phyloP scores from a whole-genome alignment of 2,888 invertebrate species.

The Diarsia mendica region DNA sequence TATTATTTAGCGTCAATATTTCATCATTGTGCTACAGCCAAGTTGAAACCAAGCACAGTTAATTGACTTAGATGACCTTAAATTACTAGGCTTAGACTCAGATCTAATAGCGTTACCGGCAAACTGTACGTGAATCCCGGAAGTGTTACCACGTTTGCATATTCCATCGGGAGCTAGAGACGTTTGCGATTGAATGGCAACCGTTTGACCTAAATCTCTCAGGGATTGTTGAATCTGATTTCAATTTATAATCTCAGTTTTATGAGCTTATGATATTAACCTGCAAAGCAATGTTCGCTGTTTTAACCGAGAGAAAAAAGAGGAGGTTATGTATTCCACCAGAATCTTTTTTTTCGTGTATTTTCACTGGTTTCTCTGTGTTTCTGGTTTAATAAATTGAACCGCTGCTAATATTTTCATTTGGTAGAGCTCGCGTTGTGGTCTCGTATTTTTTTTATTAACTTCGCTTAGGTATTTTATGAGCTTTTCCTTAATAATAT shows the following conservation, averaged over 20 bases:
- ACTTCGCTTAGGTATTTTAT: too few relatives aligned
- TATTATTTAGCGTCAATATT: too few relatives aligned
- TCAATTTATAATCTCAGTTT: neutral
- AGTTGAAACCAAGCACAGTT: neutral
- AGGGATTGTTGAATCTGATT: constrained; percentile 5
- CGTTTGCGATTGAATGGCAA: constrained; percentile 19
- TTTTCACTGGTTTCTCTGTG: too few relatives aligned
- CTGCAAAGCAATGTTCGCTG: neutral
- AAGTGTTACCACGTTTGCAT: neutral
- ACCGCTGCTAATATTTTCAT: too few relatives aligned
- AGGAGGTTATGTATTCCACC: too few relatives aligned
- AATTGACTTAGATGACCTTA: neutral
- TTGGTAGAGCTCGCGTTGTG: too few relatives aligned
- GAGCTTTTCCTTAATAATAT: too few relatives aligned
- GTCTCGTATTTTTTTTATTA: too few relatives aligned
- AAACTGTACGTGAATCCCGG: neutral
- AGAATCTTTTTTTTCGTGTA: too few relatives aligned
- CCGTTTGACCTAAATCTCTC: constrained; percentile 3
- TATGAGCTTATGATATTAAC: neutral
- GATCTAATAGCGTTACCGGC: constrained; percentile 7
- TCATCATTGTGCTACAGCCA: neutral
- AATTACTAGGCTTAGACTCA: constrained; percentile 6
- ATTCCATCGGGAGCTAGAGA: constrained; percentile 16
- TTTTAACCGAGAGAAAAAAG: neutral
- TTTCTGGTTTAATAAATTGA: too few relatives aligned